Evolutionary conservation across 2,113 vertebrate genomes (phyloP), one percentile per base, ranked within the genome.

Genomic region (Glaucomys volans): DNA sequence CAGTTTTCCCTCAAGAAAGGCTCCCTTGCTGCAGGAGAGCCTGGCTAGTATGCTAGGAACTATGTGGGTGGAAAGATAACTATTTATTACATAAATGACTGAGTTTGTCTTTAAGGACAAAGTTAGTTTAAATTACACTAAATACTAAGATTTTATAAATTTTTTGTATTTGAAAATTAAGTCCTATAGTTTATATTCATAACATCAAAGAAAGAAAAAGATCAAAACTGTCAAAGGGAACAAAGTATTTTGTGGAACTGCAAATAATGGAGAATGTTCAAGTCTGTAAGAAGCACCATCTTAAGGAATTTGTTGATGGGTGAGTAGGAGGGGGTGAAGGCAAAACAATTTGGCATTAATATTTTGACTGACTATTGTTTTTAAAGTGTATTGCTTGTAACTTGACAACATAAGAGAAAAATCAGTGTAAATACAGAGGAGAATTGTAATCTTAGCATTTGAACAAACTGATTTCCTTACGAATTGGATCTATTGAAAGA

Each of bases 121-220:
- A 86, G 50, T 83, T 83, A 66, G 5, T 64, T 87, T 83, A 75
- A 88, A 52, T 89, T 89, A 44, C 5, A 85, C 86, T 89, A 87
- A 91, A 82, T 72, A 69, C 35, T 69, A 52, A 90, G 7, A 28
- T 59, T 52, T 95, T 54, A 9, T 22, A n/a, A 91, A 59, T 1
- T 30, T 86, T 80, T 82, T 80, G 35, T 69, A 76, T 90, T 95
- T 52, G 20, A 90, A 76, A 91, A 82, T 72, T 64, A 42, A 44
- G 24, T 69, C 11, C 12, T 13, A 66, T 62, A 67, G 37, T 72
- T 90, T 72, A 81, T 80, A 80, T 59, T 85, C 47, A 18, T 67
- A 62, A 67, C 20, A 26, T 37, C 9, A 94, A 66, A 91, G 64
- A 54, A 13, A 66, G 80, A 54, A 28, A 50, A 93, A 79, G n/a